Evolutionary conservation across 2,797 vertebrate genomes (phyloP), one percentile per base, ranked within the genome.

Genomic region (Pipistrellus pygmaeus): DNA sequence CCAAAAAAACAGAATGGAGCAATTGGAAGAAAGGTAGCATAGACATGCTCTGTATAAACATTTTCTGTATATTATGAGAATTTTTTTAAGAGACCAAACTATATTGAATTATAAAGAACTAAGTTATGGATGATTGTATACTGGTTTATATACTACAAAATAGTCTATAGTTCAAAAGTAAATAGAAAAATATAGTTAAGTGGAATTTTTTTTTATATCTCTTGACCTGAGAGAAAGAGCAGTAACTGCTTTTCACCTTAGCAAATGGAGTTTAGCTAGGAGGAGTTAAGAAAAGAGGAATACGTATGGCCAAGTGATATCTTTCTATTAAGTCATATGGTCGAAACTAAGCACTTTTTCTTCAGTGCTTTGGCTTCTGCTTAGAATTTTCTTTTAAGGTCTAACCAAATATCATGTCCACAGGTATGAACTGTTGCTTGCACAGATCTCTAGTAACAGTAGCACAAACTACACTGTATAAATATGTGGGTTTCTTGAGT

Each of bases 1-100:
- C 99, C 99, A 21, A 99, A 99, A 98, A 99, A 99, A 84, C 98
- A 99, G 75, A 99, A 98, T 8, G 99, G 99, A 85, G 99, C 99
- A 93, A 99, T 99, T 95, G 99, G 99, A 98, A 99, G 99, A 98
- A 99, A 99, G 99, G 99, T 99, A 98, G 93, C 90, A 27, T 38
- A 60, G n/a, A 92, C 81, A 38, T 32, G 20, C 73, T 21, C 3
- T 3, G 3, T 96, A 0, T 73, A 88, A 87, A 68, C 15, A 30
- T 87, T 88, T 85, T 4, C 1, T 57, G 71, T 85, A 23, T 81
- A 44, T 8, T 38, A 0, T 35, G 46, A 85, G 35, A 68, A 21
- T 88, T 73, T 57, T 55, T 38, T 2, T 73, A 20, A 76, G 32
- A 51, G 51, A 35, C 0, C 35, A 71, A 57, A 71, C 27, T 69